Evolutionary conservation across 2,113 vertebrate genomes (phyloP).

Genomic region (Lamprotornis superbus): DNA sequence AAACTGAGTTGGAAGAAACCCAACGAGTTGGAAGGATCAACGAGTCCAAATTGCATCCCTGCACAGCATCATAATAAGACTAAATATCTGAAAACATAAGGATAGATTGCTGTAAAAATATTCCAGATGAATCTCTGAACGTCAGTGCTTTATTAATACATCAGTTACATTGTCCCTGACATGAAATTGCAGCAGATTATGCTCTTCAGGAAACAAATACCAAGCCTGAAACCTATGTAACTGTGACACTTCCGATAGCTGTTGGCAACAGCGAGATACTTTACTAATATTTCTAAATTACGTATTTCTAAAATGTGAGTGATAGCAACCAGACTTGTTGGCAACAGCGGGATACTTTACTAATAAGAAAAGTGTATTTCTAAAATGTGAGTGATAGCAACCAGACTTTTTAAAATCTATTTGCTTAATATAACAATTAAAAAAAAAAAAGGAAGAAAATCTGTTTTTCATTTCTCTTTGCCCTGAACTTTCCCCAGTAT

Average conservation of each 20-base stretch:
- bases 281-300: too few relatives aligned
- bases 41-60: accelerated
- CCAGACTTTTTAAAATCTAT: not conserved
- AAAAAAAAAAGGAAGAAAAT: not conserved
- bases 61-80: not conserved
- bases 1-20: not conserved
- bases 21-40: not conserved
- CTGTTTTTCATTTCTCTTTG: not conserved
- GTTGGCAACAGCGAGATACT: not conserved
- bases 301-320: not conserved
- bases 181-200: not conserved
- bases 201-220: not conserved
- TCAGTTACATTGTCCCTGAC: not conserved
- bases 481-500: not conserved
- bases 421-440: not conserved
- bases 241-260: not conserved
- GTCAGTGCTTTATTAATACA: not conserved
- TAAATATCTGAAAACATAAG: not conserved
- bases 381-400: conserved; percentile 10
- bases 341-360: not conserved
- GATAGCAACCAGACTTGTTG: conserved; percentile 7
- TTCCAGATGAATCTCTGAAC: not conserved
- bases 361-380: not conserved
- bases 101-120: not conserved
- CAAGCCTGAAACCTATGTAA: not conserved